Evolutionary conservation across 2,888 invertebrate genomes (phyloP).

Genomic region (Campoplex capitator): DNA sequence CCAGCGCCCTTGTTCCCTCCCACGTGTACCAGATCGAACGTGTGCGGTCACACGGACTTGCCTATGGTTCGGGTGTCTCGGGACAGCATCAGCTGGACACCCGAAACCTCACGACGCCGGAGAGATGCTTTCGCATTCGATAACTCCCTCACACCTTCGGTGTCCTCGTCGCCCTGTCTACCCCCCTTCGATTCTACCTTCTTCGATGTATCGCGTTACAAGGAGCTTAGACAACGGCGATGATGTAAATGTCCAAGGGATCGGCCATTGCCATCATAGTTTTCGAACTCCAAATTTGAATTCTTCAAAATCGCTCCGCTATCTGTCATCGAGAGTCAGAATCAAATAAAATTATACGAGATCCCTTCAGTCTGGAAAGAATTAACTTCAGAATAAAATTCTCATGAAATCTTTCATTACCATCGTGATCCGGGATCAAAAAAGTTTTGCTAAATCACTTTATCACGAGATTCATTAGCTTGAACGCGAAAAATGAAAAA

Average conservation of each 20-base stretch:
- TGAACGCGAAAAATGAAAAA: neutral
- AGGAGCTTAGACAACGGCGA: neutral
- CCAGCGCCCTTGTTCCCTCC: neutral
- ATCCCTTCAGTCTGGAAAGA: neutral
- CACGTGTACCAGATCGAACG: constrained; percentile 47
- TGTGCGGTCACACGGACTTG: constrained; percentile 63
- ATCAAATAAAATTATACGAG: neutral
- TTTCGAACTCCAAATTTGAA: neutral
- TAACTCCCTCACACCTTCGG: constrained; percentile 18
- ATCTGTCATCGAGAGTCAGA: too few species aligned
- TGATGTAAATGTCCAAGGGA: neutral
- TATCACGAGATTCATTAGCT: neutral
- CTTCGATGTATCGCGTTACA: constrained; percentile 32
- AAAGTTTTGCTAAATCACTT: neutral
- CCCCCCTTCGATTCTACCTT: neutral
- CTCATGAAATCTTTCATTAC: neutral
- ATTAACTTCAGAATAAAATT: neutral
- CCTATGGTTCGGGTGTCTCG: constrained; percentile 56
- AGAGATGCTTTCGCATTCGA: constrained; percentile 44
- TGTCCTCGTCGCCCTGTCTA: constrained; percentile 1
- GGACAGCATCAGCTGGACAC: constrained; percentile 58
- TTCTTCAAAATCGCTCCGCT: neutral
- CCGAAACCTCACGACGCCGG: constrained; percentile 59
- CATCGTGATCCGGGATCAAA: neutral
- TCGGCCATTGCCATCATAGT: neutral